phyloP scores from a whole-genome alignment of 2,888 invertebrate genomes.

The Myopa testacea region DNA sequence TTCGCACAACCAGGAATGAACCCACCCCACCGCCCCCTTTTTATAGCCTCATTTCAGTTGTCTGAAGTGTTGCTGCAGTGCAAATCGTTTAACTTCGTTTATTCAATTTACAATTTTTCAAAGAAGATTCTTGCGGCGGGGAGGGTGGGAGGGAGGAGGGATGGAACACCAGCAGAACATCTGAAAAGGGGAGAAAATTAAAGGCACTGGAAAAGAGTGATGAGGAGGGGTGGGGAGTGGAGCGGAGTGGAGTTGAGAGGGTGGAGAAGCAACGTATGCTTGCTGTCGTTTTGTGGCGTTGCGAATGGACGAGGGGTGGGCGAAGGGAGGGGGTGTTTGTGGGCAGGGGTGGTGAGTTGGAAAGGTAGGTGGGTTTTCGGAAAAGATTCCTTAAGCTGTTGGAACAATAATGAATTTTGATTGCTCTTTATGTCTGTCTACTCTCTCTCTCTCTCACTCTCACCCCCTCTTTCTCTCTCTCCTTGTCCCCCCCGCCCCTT shows the following conservation, averaged over 20 bases:
- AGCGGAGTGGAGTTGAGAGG: background rate
- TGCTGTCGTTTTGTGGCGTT: no score
- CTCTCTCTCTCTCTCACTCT: no score
- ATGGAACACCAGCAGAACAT: background rate
- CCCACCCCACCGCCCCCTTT: background rate
- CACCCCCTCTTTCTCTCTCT: no score
- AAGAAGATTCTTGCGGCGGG: conserved; percentile 42
- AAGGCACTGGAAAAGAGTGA: background rate
- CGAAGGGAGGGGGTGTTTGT: background rate
- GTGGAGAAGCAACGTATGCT: no score
- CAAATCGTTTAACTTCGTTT: conserved; percentile 60
- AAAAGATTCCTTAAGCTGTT: conserved; percentile 7
- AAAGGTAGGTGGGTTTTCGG: no score
- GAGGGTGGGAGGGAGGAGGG: background rate
- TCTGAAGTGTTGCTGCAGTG: conserved; percentile 25
- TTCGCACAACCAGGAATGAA: background rate
- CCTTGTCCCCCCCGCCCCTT: no score
- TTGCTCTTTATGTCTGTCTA: background rate
- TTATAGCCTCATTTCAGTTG: background rate
- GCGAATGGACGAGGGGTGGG: background rate
- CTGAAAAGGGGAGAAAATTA: background rate
- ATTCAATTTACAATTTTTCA: conserved; percentile 70
- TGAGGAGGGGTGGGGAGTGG: background rate
- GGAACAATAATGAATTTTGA: conserved; percentile 25
- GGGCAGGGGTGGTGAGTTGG: no score